Base-by-base conservation (phyloP, 2,888 invertebrate genomes). In the Lissonota sp. region DNA sequence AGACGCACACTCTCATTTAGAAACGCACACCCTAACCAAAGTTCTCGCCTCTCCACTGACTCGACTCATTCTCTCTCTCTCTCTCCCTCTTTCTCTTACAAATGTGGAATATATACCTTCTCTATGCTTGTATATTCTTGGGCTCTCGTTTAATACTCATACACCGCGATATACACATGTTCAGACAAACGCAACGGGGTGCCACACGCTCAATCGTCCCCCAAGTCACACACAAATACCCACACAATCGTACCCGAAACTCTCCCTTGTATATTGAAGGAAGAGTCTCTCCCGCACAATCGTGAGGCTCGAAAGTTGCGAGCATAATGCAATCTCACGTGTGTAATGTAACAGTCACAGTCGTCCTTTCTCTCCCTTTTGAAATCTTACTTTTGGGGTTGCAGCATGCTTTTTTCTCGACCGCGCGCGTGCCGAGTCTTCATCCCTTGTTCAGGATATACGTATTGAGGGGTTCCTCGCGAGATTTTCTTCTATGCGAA, bases 201-300 rank as follows among this genome's bases (percentile, higher is more conserved):
- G 55, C 76, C 69, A 69, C 69, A 77, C 77, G 76, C 77, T 64
- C 58, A 80, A 77, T 80, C 71, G 67, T 42, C 67, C 70, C 49
- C 75, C 72, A 51, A 40, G 57, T n/a, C 46, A 44, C 62, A 16
- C 46, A 64, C 57, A 6, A 26, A 26, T 26, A 26, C 10, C 10
- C 37, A 26, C 7, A 57, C 57, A 64, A 39, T 14, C 14, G 46
- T 44, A 14, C 5, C 6, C 5, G 14, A 42, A 26, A 57, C 63
- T 69, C 71, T 37, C 26, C 62, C 58, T 10, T 64, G n/a, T n/a
- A 26, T 26, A 26, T 26, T 26, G 26, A 60, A 69, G 66, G 69
- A 14, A 51, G 37, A 60, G 49, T 57, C 80, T 26, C 26, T 70
- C 77, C 62, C 73, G 70, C 73, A 79, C 73, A 49, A 57, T 46